Conservation (phyloP, 2,797 vertebrate species). For the Spinus olivaceus region DNA sequence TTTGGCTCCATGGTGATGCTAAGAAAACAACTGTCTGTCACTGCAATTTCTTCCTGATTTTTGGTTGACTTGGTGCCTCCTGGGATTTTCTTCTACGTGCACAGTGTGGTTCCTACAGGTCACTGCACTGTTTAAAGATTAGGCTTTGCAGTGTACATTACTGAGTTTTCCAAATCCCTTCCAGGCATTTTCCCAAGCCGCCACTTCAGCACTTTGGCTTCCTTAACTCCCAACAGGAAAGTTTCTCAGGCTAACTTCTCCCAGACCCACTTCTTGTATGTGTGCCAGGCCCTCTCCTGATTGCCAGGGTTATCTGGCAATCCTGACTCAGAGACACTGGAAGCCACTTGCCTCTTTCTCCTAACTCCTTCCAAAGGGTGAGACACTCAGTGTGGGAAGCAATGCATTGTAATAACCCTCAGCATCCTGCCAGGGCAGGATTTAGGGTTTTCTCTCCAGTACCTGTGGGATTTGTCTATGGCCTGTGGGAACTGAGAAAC, state of each 20-base stretch:
- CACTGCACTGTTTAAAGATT: not conserved
- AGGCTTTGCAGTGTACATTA: not conserved
- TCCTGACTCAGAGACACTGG: not conserved
- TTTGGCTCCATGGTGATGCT: not conserved
- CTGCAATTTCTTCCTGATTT: not conserved
- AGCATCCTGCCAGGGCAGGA: not conserved
- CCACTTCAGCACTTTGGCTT: not conserved
- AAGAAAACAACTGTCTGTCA: not conserved
- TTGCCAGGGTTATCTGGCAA: not conserved
- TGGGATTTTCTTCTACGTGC: not conserved
- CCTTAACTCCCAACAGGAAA: not conserved
- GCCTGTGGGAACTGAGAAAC: not conserved
- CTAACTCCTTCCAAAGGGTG: not conserved
- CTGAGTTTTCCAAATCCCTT: not conserved
- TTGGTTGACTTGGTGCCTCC: not conserved
- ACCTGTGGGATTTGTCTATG: not conserved
- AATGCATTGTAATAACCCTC: not conserved
- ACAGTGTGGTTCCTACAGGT: not conserved
- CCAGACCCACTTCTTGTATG: no score
- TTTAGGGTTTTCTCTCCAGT: not conserved
- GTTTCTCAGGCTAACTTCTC: not conserved
- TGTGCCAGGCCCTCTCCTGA: not conserved
- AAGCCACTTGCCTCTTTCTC: not conserved
- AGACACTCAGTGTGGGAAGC: rapidly evolving
- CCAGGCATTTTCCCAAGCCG: not conserved